Base-by-base conservation (phyloP, 1,140 invertebrate species). In the Sinonovacula constricta region DNA sequence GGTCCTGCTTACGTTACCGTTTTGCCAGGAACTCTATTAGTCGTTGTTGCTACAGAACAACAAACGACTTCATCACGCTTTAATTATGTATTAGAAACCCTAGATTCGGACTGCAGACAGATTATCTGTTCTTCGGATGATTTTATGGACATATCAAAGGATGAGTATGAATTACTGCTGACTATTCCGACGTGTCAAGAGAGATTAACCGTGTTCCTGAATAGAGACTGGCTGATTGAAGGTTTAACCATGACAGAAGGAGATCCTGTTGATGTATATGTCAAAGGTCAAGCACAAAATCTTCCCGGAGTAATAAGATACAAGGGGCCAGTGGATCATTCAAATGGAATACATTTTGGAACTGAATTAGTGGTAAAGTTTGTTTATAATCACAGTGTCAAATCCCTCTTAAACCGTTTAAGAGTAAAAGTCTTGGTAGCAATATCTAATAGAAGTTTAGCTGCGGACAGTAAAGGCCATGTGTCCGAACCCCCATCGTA, bases 171-270 rank as follows among this genome's bases (percentile, higher is more conserved):
- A 15, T 60, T 89, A 28, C 59, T 89, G 12, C 82, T 84, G 26
- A 82, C 84, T 15, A 87, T 89, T 5, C 85, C 87, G 75, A 85
- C 81, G n/a, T 87, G 86, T 78, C 66, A 75, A 15, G 88, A 89
- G 62, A 79, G 87, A 26, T 77, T 86, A 30, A 83, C 79, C 39
- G 86, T 89, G 53, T 89, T 83, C 54, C 68, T 72, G 53, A 81
- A 88, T 70, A 82, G 80, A 67, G 76, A 84, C 18, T 89, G 87
- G 86, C 51, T 89, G 12, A 45, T 79, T 28, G 87, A 89, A 72
- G 88, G 86, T 2, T 54, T 74, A 7, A 49, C 59, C 33, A 59
- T 88, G 22, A 84, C 81, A 60, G 51, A 82, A 24, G 82, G 81
- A 15, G 87, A 88, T 56, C 72, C 36, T 0, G 88, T 88, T 0